Evolutionary conservation across 2,113 vertebrate genomes (phyloP), one percentile per base, ranked within the genome.

Genomic region (Willisornis vidua): DNA sequence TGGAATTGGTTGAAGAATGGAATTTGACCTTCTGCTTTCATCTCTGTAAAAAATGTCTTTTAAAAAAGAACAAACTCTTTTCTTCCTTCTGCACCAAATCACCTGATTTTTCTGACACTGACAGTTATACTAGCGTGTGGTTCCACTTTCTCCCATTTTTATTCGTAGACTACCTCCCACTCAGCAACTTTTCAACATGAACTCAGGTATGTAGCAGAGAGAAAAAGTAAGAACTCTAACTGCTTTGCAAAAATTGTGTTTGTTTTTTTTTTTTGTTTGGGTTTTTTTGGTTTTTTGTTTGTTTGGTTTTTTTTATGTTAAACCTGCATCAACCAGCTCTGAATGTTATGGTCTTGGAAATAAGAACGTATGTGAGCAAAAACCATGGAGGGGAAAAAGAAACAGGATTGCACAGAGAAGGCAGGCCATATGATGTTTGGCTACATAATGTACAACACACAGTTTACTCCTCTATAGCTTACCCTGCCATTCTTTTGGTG

Each of bases 1-100:
- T 49, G 26, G 45, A 67, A 85, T 41, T 84, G 62, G 41, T 68
- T 15, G 85, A 91, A 96, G n/a, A 75, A 43, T 37, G 22, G 14
- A 48, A 82, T 91, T 77, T 65, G n/a, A 76, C 29, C 29, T 66
- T 84, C 65, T 76, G 10, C 43, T 89, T 95, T 94, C 39, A 85
- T 35, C 18, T 35, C 35, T n/a, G 7, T 59, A 75, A 37, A 39
- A 39, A 63, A 23, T 15, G 62, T 77, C 15, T 63, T 87, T 59
- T 22, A 13, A 28, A 79, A 85, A 91, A 29, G 4, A 91, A 20
- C 5, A 46, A 74, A 51, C 7, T 74, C 7, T 74, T 78, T 68
- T 52, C 57, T 68, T 52, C 7, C 7, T 18, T 1, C 8, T 2
- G 11, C 4, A 7, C 18, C 31, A n/a, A 57, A 48, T 19, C 0